Evolutionary conservation across 2,888 invertebrate species (phyloP).

Genomic region (Pollenia griseotomentosa): DNA sequence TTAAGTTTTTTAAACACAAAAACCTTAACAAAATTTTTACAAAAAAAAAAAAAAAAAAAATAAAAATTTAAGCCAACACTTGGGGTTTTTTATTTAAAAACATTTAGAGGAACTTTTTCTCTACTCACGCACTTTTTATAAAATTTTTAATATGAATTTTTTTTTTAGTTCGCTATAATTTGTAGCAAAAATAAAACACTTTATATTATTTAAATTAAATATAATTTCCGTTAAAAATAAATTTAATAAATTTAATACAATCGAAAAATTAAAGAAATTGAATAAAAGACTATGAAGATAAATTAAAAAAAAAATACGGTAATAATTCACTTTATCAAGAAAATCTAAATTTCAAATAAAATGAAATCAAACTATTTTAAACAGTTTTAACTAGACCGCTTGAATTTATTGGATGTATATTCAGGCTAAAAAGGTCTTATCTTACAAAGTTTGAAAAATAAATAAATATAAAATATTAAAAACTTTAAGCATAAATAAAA

Average conservation of each 20-base stretch:
- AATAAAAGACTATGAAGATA: too few species aligned
- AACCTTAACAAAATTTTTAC: conserved; percentile 35
- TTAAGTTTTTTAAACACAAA: conserved; percentile 36
- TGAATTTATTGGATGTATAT: too few species aligned
- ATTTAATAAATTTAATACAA: conserved; percentile 31
- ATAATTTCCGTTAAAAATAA: conserved; percentile 69
- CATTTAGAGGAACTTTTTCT: conserved; percentile 21
- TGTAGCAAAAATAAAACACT: conserved; percentile 14
- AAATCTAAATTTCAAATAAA: too few species aligned
- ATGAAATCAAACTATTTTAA: too few species aligned
- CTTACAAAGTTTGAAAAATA: too few species aligned
- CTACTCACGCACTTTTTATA: conserved; percentile 64
- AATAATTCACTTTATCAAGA: too few species aligned
- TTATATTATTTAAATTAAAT: conserved; percentile 70
- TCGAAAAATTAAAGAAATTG: neutral
- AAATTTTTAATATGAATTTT: neutral
- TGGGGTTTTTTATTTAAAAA: conserved; percentile 26
- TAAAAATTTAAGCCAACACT: conserved; percentile 71
- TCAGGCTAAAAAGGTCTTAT: too few species aligned
- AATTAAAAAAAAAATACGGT: too few species aligned
- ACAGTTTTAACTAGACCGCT: too few species aligned
- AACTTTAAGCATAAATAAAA: too few species aligned
- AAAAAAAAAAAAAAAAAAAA: conserved; percentile 5
- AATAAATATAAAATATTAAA: too few species aligned
- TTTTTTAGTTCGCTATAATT: conserved; percentile 6